Percentiles rank a stretch among this genome's conserved stretches.
These are phyloP conservation scores for Clostera curtula DNA, from an alignment of 2,888 invertebrate species.

Conservation along the genomic window DNA sequence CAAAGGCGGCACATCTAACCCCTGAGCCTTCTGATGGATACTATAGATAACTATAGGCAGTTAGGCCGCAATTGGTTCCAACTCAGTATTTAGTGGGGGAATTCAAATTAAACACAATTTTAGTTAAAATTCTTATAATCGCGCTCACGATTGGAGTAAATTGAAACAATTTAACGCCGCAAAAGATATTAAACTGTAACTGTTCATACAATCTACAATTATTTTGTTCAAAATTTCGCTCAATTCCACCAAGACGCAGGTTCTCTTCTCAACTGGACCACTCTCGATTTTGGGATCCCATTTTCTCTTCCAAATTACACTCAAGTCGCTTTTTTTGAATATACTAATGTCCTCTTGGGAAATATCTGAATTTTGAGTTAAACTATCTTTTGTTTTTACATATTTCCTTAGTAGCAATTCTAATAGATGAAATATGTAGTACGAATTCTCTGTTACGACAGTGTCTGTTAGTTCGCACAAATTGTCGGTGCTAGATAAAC, in stretches of 20 bases:
- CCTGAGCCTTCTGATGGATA: too few species aligned
- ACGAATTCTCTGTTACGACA: slow-evolving; percentile 36
- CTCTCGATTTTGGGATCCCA: slow-evolving; percentile 42
- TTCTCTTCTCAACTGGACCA: slow-evolving; percentile 23
- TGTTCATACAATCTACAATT: slow-evolving; percentile 44
- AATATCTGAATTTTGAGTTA: slow-evolving; percentile 20
- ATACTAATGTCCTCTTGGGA: slow-evolving; percentile 31
- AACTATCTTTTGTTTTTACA: slow-evolving; percentile 16
- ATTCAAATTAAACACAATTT: too few species aligned
- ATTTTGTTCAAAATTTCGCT: slow-evolving; percentile 48
- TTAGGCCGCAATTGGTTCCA: too few species aligned
- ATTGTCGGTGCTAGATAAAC: slow-evolving; percentile 23
- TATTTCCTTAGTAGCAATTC: slow-evolving; percentile 41
- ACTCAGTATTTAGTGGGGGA: too few species aligned
- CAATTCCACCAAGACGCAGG: slow-evolving; percentile 34
- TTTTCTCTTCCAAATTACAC: slow-evolving; percentile 54
- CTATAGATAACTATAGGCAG: too few species aligned
- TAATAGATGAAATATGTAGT: slow-evolving; percentile 47
- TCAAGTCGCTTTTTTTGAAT: slow-evolving; percentile 39
- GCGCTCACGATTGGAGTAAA: slow-evolving; percentile 37
- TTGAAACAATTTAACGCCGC: slow-evolving; percentile 58
- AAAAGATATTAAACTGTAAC: slow-evolving; percentile 50
- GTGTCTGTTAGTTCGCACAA: slow-evolving; percentile 37
- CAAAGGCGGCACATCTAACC: too few species aligned
- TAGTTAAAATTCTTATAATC: background rate